Base-by-base conservation (phyloP, 2,797 vertebrate species). In the Coregonus suidteri region DNA sequence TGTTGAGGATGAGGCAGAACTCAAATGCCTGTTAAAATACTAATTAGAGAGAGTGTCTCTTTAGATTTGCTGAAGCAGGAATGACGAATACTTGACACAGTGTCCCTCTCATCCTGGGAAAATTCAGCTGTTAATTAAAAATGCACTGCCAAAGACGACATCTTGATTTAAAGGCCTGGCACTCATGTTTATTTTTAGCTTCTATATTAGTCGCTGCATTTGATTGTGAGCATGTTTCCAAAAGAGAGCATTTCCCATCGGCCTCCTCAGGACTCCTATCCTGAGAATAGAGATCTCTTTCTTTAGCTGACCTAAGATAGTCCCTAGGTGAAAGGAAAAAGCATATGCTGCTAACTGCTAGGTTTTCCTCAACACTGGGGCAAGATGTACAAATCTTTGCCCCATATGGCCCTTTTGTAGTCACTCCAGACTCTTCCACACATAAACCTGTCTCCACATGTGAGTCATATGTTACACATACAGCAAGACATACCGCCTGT, bases 61-160 rank as follows among this genome's bases (percentile, higher is more conserved):
- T 71, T 20, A 6, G 37, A 4, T 30, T 51, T 51, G 69, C 67
- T 41, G 1, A 37, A 70, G 6, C 34, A 69, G 35, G 7, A 11
- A 41, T 47, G 35, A 59, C 2, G 18, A 18, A 70, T 37, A 18
- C n/a, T 35, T 70, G 67, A 70, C 67, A 35, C 31, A 1, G 68
- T 47, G n/a, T 71, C 47, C 13, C 41, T 71, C 68, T 80, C 54
- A 41, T 76, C 68, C 41, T 77, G 52, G 41, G 76, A 78, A 75
- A 66, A 70, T 51, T 70, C 74, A 62, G 78, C 73, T 75, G 80
- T 84, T 79, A 68, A 80, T 83, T 82, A 79, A 80, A 80, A 82
- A 82, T 68, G 74, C 68, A 73, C 31, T 67, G 76, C 77, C 76
- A 53, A 66, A 53, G 65, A 69, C 72, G 81, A 82, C 41, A 52